Conservation (phyloP, 2,888 invertebrate genomes). For the Tetragonula carbonaria region DNA sequence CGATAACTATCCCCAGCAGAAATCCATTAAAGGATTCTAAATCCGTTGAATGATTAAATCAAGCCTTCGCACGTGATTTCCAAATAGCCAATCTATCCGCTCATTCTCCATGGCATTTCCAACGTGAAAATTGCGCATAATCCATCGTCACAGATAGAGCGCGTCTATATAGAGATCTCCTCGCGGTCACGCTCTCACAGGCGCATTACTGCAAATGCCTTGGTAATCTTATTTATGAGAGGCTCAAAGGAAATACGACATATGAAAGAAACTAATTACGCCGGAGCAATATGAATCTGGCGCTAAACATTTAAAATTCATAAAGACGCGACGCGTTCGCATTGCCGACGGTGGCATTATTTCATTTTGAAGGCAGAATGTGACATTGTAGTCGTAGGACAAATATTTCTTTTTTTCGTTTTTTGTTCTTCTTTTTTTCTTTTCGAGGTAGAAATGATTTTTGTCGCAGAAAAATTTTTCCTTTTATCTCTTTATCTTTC, state of each 20-base stretch:
- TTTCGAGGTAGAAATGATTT: not conserved
- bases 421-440: not conserved
- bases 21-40: not conserved
- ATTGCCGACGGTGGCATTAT: not conserved
- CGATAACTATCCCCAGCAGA: too few species aligned
- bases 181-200: conserved; percentile 23
- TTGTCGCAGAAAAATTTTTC: not conserved
- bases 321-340: not conserved
- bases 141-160: conserved; percentile 38
- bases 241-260: conserved; percentile 57
- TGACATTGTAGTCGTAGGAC: not conserved
- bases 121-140: conserved; percentile 26
- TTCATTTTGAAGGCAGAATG: conserved; percentile 6
- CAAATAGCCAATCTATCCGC: not conserved
- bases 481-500: too few species aligned
- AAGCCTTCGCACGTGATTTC: not conserved
- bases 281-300: conserved; percentile 2
- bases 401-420: not conserved
- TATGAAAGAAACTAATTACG: conserved; percentile 21
- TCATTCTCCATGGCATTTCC: conserved; percentile 13
- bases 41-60: not conserved
- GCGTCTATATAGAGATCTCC: not conserved
- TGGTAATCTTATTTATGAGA: conserved; percentile 55
- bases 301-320: conserved; percentile 14
- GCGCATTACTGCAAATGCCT: conserved; percentile 23